Base-by-base conservation (phyloP, 2,797 vertebrate genomes). In the Manis crassicaudata region DNA sequence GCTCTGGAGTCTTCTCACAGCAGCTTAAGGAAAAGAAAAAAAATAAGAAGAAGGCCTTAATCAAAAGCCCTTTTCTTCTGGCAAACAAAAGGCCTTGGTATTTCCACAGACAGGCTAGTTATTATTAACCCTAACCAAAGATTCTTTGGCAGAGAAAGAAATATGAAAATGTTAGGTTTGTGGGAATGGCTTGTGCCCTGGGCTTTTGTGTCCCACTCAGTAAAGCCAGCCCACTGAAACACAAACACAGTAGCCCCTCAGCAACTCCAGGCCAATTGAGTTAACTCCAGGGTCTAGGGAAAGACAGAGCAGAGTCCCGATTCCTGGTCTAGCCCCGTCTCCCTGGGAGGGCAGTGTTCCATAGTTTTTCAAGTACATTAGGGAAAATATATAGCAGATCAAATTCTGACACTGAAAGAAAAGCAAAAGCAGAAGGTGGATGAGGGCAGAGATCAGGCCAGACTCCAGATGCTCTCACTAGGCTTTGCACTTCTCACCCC, bases 51-150 rank as follows among this genome's bases (percentile, higher is more conserved):
- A 97, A 91, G 90, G 95, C 50, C 63, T 7, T 97, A 97, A 97
- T 97, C 97, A 98, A 98, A 97, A 97, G 97, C 96, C 93, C 97
- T 98, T 98, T 98, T 98, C 97, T 98, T 84, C 46, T 63, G 96
- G 72, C 94, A 97, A 97, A 98, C 98, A 98, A 99, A 98, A 98
- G 98, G 75, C 79, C 81, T 90, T 97, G 95, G 98, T 98, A 98
- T 98, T 98, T 98, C 83, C 0, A 95, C 94, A 93, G 91, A 98
- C 97, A 98, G 92, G 92, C 97, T 94, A 96, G 97, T 98, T 98
- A 98, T 98, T 98, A 95, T 98, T 95, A 98, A 97, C 90, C 84
- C 97, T 95, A 98, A 96, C 70, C 97, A 82, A 96, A 94, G 97
- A 98, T 97, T 96, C 95, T 98, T 97, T 98, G 98, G 98, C 98